A percentile compares a stretch with the other conserved stretches of the same genome.
These are phyloP conservation scores for Lumbricus terrestris DNA, from an alignment of 2,888 invertebrate species.

Conservation along the genomic window DNA sequence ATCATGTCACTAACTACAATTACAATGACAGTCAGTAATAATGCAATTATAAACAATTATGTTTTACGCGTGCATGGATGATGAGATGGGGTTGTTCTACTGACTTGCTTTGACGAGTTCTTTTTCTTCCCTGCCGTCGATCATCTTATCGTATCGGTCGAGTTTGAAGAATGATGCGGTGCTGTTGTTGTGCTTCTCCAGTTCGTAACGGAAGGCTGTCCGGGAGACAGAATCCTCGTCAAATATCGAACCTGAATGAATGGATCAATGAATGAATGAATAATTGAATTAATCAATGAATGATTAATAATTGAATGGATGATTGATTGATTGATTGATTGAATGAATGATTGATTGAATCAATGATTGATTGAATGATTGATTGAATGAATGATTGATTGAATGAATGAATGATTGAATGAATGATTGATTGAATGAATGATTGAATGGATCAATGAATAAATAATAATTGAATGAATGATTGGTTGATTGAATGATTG, in stretches of 20 bases:
- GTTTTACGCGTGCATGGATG: too few species aligned
- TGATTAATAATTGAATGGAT: not conserved
- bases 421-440: not conserved
- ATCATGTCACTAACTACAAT: too few species aligned
- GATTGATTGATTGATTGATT: not conserved
- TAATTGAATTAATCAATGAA: not conserved
- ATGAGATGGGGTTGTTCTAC: not conserved
- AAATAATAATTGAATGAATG: not conserved
- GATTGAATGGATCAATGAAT: not conserved
- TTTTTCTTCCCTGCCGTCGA: constrained; percentile 21
- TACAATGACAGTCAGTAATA: too few species aligned
- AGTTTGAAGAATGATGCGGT: constrained; percentile 30
- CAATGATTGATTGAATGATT: not conserved
- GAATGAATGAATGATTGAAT: not conserved
- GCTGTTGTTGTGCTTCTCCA: constrained; percentile 36
- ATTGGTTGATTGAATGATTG: not conserved
- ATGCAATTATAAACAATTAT: too few species aligned
- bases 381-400: not conserved
- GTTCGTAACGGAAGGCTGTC: constrained; percentile 34
- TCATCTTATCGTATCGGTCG: constrained; percentile 33
- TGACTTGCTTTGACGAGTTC: constrained; percentile 9
- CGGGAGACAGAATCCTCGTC: constrained; percentile 28
- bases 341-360: not conserved
- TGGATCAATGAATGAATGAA: not conserved
- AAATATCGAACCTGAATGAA: constrained; percentile 34